Evolutionary conservation across 2,888 invertebrate species (phyloP), one percentile per base, ranked within the genome.

Genomic region (Cyrtodaria siliqua): DNA sequence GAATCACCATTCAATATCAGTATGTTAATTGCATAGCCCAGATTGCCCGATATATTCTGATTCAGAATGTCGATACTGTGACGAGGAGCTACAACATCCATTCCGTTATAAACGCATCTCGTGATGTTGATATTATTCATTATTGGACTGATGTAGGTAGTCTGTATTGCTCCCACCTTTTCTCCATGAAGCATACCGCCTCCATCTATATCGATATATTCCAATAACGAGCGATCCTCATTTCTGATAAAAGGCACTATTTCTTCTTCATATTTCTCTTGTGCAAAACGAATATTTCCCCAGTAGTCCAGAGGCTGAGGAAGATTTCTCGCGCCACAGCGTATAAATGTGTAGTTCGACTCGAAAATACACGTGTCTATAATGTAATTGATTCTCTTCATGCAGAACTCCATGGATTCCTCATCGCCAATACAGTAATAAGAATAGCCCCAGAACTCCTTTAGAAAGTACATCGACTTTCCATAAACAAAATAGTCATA

Each of bases 101-200:
- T 96, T 0, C 97, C 99, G 92, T 99, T 97, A 89, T 96, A 96
- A 26, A 98, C 98, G 80, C 97, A 96, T 85, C 96, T 95, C 8
- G 95, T 95, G 18, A 99, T 96, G 83, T 96, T 96, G 0, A 99
- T 96, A 78, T 93, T 89, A 70, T 96, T 96, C 84, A 95, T 95
- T 23, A 97, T 95, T 0, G 99, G 99, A 82, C 97, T 96, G 89
- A 97, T 96, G 86, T 96, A 96, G 33, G 99, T 96, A 27, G 97
- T 95, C 92, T 98, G 97, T 60, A 99, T 94, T 0, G 99, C 92
- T 0, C 98, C 96, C 0, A 97, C 97, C 92, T 97, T 97, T 91
- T 99, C 98, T 88, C 97, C 98, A 89, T 99, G 99, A 26, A 99
- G 94, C 80, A 98, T 96, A 24, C 99, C 99, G 60, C 99, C 99